Conservation (phyloP, 2,113 vertebrate species). For the Fulmarus glacialis region DNA sequence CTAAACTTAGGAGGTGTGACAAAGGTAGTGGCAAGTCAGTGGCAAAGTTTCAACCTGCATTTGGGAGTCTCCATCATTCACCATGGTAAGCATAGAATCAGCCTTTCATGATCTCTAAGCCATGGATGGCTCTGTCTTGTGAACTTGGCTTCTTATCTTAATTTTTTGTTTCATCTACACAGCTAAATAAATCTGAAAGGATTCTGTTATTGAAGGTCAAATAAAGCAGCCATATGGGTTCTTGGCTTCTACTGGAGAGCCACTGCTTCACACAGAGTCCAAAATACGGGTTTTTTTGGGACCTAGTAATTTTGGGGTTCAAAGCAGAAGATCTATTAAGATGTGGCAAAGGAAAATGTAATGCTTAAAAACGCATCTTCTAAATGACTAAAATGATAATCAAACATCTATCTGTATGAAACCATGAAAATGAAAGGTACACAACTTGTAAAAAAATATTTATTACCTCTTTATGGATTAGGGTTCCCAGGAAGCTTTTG, state of each 20-base stretch:
- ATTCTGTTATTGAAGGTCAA: neutral
- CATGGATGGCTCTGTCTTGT: neutral
- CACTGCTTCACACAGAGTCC: neutral
- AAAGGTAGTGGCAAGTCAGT: neutral
- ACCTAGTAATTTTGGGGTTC: neutral
- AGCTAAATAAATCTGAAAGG: neutral
- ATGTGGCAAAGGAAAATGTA: neutral
- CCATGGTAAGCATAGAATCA: neutral
- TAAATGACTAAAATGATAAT: neutral
- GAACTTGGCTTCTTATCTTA: neutral
- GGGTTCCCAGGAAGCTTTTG: neutral
- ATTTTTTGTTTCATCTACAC: neutral
- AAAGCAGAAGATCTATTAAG: neutral
- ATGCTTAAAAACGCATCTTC: neutral
- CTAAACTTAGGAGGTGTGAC: neutral
- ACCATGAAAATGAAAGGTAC: neutral
- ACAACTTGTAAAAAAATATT: neutral
- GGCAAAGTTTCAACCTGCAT: neutral
- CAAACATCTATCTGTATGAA: neutral
- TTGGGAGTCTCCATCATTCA: neutral
- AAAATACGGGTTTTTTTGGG: rapidly evolving
- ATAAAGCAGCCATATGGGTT: neutral
- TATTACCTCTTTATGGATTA: neutral
- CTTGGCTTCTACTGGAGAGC: neutral
- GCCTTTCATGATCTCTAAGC: neutral